Evolutionary conservation across 2,888 invertebrate genomes (phyloP).

Genomic region (Ophonus ardosiacus): DNA sequence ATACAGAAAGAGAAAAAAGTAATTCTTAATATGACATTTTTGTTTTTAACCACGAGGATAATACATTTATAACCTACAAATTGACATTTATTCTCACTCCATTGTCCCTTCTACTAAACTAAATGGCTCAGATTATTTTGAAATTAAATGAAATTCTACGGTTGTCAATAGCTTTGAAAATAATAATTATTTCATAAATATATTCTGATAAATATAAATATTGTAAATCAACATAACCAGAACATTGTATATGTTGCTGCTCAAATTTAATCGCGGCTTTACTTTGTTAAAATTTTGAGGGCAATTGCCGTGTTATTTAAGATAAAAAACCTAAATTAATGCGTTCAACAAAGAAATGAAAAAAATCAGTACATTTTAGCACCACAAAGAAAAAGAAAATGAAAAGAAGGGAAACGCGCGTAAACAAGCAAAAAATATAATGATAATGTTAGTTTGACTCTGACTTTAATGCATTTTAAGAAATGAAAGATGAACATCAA

Average conservation of each 20-base stretch:
- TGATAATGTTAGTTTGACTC: slow-evolving; percentile 61
- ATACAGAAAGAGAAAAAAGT: too few species aligned
- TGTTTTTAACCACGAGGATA: too few species aligned
- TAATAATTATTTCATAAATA: too few species aligned
- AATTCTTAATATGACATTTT: too few species aligned
- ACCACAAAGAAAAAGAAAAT: slow-evolving; percentile 22
- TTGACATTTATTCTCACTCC: too few species aligned
- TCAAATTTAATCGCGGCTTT: neutral
- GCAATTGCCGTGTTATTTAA: neutral
- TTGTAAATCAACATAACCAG: too few species aligned
- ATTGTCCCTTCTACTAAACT: too few species aligned
- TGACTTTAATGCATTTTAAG: slow-evolving; percentile 59
- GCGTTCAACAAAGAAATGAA: slow-evolving; percentile 6
- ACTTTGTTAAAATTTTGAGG: neutral
- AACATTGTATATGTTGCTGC: neutral
- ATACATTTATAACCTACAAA: too few species aligned
- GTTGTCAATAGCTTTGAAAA: too few species aligned
- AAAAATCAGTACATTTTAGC: slow-evolving; percentile 37
- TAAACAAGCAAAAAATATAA: slow-evolving; percentile 58
- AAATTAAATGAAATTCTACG: too few species aligned
- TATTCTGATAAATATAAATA: too few species aligned
- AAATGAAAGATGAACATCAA: slow-evolving; percentile 62
- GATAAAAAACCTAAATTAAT: slow-evolving; percentile 19
- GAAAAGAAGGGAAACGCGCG: slow-evolving; percentile 12
- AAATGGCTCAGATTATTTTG: too few species aligned